Percentiles rank a stretch among this genome's conserved stretches.
These are phyloP conservation scores for Oreochromis grahami DNA, from an alignment of 2,797 vertebrate genomes.

Conservation along the genomic window DNA sequence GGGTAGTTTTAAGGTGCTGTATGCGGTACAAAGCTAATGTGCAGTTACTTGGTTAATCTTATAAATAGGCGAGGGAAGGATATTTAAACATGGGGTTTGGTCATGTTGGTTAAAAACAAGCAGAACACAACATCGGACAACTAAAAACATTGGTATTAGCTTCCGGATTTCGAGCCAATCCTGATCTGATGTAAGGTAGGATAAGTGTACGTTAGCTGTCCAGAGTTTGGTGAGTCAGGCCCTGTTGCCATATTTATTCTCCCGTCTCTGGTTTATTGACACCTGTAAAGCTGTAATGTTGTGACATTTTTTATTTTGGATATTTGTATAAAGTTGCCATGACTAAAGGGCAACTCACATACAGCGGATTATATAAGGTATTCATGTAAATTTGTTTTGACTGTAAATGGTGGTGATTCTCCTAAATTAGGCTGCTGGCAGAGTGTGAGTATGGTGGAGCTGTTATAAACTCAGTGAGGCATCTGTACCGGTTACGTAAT, in stretches of 20 bases:
- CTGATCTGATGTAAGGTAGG: not conserved
- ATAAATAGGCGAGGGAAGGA: not conserved
- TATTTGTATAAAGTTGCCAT: not conserved
- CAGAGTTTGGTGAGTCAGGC: not conserved
- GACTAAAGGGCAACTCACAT: not conserved
- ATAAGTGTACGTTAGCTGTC: not conserved
- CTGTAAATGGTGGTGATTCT: not conserved
- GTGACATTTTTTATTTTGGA: not conserved
- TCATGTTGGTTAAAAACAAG: not conserved
- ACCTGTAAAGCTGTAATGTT: not conserved
- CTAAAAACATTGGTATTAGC: not conserved
- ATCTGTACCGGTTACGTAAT: conserved; percentile 34
- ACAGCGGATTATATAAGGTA: not conserved
- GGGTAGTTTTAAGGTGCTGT: not conserved
- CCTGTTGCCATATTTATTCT: not conserved
- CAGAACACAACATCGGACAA: not conserved
- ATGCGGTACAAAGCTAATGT: not conserved
- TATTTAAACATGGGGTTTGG: not conserved
- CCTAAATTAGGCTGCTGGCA: conserved; percentile 4
- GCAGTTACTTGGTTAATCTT: not conserved
- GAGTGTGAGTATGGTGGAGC: not conserved
- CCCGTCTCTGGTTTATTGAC: not conserved
- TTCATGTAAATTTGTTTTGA: not conserved
- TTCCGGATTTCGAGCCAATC: not conserved
- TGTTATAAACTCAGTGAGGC: conserved; percentile 26